Evolutionary conservation across 1,140 invertebrate genomes (phyloP), one percentile per base, ranked within the genome.

Genomic region (Araneus ventricosus): DNA sequence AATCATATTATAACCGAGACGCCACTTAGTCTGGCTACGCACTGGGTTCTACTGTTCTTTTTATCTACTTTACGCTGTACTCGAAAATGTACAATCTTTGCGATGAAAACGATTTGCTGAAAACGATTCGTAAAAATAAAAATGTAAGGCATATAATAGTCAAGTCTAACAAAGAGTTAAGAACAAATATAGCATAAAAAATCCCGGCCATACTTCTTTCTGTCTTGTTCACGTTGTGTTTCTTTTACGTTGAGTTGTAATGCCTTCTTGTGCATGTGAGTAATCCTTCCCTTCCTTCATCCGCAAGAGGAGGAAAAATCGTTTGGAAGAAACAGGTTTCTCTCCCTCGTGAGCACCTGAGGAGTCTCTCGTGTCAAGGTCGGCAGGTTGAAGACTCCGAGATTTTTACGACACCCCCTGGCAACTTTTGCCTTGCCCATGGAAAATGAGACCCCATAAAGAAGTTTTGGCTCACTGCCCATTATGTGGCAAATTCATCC

Each of bases 381-480:
- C 80, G 45, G 45, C 41, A 45, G 80, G 80, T 84, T 84, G 80
- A 30, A 84, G 80, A 52, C 80, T 84, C 70, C 70, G 14, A 75
- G 34, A 75, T 75, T 75, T 75, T 75, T 75, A 75, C 34, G 70
- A 30, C 70, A 37, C 70, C 70, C 70, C 70, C 70, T 75, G 70
- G 70, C 70, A 34, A 75, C 70, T n/a, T 63, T 63, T 63, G 4
- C 59, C 20, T 34, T 37, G 30, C 34, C 70, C 14, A 30, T 34
- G 5, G 63, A 70, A 70, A 27, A 14, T 14, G 27, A n/a, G 45
- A 14, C 45, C 45, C 17, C 45, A 17, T 52, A 52, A 52, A 52
- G 10, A 0, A 52, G 45, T 1, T 52, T 17, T 52, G 45, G 45
- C 45, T 4, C 14, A 14, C 10, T 3, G 17, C 8, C 20, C 17